Conservation (phyloP, 1,140 invertebrate genomes). For the Hormaphis cornu region DNA sequence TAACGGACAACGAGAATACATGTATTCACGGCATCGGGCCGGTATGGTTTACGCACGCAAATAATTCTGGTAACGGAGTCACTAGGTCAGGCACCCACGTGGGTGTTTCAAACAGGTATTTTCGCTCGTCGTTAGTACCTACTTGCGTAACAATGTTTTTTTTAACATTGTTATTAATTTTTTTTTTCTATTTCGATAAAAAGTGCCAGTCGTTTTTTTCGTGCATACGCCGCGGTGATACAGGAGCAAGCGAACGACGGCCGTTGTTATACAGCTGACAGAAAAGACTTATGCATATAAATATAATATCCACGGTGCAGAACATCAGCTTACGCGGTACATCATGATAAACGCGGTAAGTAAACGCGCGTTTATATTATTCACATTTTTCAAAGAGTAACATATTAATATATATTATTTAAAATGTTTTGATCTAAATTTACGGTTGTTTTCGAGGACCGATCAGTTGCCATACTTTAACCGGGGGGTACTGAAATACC, state of each 20-base stretch:
- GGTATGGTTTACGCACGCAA: neutral
- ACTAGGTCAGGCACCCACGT: neutral
- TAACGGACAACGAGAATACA: neutral
- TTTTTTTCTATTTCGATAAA: too few species aligned
- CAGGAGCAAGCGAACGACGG: too few species aligned
- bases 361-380: neutral
- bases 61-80: neutral
- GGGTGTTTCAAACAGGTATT: constrained; percentile 1
- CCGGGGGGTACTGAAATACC: too few species aligned
- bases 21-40: neutral
- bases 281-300: too few species aligned
- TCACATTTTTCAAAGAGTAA: neutral
- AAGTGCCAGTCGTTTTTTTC: too few species aligned
- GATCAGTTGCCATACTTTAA: too few species aligned
- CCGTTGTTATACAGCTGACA: too few species aligned
- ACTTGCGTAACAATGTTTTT: constrained; percentile 6
- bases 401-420: neutral
- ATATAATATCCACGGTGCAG: too few species aligned
- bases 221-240: too few species aligned
- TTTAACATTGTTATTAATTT: too few species aligned
- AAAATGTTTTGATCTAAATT: neutral
- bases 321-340: too few species aligned
- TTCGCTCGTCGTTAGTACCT: neutral
- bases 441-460: too few species aligned
- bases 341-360: neutral